Conservation (phyloP, 2,113 vertebrate genomes). For the Motacilla tschutschensis region DNA sequence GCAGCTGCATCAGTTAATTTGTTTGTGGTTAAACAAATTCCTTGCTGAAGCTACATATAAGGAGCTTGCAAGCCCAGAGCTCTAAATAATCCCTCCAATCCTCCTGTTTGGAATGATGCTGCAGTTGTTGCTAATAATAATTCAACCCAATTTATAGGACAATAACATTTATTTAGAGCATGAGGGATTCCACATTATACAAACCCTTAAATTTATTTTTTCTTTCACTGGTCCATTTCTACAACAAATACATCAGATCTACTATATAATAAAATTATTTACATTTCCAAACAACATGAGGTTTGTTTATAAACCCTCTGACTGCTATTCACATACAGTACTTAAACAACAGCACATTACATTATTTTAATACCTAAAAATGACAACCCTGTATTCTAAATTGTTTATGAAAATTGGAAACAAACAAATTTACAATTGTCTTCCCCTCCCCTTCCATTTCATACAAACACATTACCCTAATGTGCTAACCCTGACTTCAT, state of each 20-base stretch:
- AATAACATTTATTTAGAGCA: conserved; percentile 81
- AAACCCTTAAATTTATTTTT: conserved; percentile 73
- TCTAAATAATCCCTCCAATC: conserved; percentile 11
- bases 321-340: conserved; percentile 82
- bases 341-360: conserved; percentile 78
- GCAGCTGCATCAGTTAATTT: not conserved
- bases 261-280: conserved; percentile 85
- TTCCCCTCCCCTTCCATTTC: conserved; percentile 38
- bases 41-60: conserved; percentile 29
- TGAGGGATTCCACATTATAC: conserved; percentile 78
- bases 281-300: conserved; percentile 71
- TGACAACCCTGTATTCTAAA: conserved; percentile 77
- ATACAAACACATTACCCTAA: conserved; percentile 58
- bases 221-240: conserved; percentile 83
- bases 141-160: conserved; percentile 53
- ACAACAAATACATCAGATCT: conserved; percentile 82
- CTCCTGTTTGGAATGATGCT: not conserved
- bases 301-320: conserved; percentile 65
- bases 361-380: conserved; percentile 74
- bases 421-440: conserved; percentile 60
- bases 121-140: conserved; percentile 49
- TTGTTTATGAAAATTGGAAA: conserved; percentile 74
- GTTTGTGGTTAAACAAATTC: conserved; percentile 1
- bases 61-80: conserved; percentile 9
- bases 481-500: conserved; percentile 66